Conservation (phyloP, 2,888 invertebrate genomes). For the Troides helena region DNA sequence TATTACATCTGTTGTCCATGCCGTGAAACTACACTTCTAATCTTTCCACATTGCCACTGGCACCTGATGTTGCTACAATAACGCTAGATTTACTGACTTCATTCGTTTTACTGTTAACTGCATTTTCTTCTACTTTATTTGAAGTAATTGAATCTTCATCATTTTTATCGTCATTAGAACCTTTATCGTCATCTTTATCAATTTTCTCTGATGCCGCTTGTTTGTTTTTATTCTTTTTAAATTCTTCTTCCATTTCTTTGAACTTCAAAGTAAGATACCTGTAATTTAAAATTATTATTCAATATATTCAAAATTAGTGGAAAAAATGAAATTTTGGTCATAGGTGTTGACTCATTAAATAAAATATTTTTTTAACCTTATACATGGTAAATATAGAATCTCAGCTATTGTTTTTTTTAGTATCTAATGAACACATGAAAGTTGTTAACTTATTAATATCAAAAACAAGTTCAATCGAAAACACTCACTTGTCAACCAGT, state of each 20-base stretch:
- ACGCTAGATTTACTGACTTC: slow-evolving; percentile 61
- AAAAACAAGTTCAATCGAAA: not conserved
- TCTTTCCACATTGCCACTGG: slow-evolving; percentile 68
- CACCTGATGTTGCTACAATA: slow-evolving; percentile 61
- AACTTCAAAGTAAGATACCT: slow-evolving; percentile 91
- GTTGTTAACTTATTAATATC: too few species aligned
- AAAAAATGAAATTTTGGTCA: too few species aligned
- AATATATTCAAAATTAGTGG: not conserved
- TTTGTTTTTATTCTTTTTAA: slow-evolving; percentile 84
- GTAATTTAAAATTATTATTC: slow-evolving; percentile 24
- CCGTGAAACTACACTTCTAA: slow-evolving; percentile 44
- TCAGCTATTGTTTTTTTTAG: too few species aligned
- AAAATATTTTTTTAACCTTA: too few species aligned
- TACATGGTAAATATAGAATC: too few species aligned
- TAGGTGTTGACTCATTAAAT: too few species aligned
- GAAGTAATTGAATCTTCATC: slow-evolving; percentile 19
- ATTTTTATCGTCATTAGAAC: slow-evolving; percentile 38
- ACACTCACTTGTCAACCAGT: slow-evolving; percentile 87
- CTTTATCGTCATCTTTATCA: slow-evolving; percentile 47
- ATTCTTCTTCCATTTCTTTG: slow-evolving; percentile 92
- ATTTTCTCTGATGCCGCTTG: slow-evolving; percentile 38
- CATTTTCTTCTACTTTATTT: slow-evolving; percentile 33
- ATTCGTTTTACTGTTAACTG: slow-evolving; percentile 37
- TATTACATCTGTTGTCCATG: too few species aligned
- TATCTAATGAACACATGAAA: too few species aligned